These are phyloP conservation scores for Syrphus vitripennis DNA, from an alignment of 2,888 invertebrate species.

Conservation along the genomic window DNA sequence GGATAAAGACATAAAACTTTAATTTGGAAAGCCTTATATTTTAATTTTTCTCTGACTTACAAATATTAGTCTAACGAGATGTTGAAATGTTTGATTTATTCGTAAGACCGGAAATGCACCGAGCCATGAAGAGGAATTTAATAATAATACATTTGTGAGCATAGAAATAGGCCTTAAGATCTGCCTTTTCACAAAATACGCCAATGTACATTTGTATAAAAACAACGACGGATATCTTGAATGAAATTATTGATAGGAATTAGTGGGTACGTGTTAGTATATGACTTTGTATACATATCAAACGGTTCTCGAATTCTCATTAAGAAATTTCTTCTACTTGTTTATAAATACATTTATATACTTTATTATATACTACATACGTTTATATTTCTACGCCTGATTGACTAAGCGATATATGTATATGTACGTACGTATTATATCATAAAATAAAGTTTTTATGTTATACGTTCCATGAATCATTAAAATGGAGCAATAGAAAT, in stretches of 20 bases:
- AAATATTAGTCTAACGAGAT: no score
- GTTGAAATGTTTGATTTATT: no score
- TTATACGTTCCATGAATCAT: not conserved
- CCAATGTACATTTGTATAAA: not conserved
- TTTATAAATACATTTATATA: not conserved
- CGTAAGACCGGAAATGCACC: no score
- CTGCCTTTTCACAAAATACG: not conserved
- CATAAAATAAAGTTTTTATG: not conserved
- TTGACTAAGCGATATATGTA: not conserved
- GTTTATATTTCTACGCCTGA: not conserved
- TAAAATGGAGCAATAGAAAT: not conserved
- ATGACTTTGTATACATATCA: not conserved
- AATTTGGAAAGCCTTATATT: no score
- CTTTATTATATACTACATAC: not conserved
- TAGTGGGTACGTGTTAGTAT: not conserved
- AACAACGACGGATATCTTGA: not conserved
- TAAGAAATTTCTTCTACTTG: not conserved
- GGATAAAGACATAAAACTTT: no score
- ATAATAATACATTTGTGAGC: no score
- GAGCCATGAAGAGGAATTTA: no score
- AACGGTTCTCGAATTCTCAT: not conserved
- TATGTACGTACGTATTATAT: no score
- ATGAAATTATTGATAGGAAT: constrained; percentile 9
- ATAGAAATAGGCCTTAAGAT: not conserved
- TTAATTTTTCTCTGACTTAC: no score